These are phyloP conservation scores for Zeugodacus cucurbitae DNA, from an alignment of 1,140 invertebrate genomes.

Conservation along the genomic window DNA sequence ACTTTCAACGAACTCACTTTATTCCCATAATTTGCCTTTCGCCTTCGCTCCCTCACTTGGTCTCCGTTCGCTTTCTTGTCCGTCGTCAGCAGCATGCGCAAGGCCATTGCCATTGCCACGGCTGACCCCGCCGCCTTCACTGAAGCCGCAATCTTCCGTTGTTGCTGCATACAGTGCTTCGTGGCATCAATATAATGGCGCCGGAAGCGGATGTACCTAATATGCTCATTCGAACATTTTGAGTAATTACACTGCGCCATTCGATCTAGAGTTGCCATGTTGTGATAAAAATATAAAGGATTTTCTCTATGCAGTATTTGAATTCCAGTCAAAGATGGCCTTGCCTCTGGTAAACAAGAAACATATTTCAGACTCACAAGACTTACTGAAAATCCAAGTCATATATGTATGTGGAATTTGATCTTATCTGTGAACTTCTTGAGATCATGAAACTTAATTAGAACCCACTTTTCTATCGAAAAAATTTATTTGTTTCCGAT, in stretches of 20 bases:
- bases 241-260: constrained; percentile 35
- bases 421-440: too few relatives aligned
- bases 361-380: too few relatives aligned
- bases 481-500: too few relatives aligned
- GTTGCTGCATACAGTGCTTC: not conserved
- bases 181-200: constrained; percentile 13
- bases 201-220: constrained; percentile 40
- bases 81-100: not conserved
- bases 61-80: not conserved
- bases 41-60: not conserved
- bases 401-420: too few relatives aligned
- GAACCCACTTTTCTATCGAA: too few relatives aligned
- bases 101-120: constrained; percentile 12
- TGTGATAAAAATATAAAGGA: too few relatives aligned
- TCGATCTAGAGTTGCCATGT: not conserved
- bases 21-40: not conserved
- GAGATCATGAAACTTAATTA: too few relatives aligned
- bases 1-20: not conserved
- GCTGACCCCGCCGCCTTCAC: not conserved
- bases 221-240: constrained; percentile 40
- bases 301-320: too few relatives aligned
- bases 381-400: too few relatives aligned
- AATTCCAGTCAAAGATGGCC: too few relatives aligned
- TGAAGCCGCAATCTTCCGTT: not conserved
- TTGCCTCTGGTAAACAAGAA: too few relatives aligned